Evolutionary conservation across 1,140 invertebrate species (phyloP), one percentile per base, ranked within the genome.

Genomic region (Scaptodrosophila lebanonensis): DNA sequence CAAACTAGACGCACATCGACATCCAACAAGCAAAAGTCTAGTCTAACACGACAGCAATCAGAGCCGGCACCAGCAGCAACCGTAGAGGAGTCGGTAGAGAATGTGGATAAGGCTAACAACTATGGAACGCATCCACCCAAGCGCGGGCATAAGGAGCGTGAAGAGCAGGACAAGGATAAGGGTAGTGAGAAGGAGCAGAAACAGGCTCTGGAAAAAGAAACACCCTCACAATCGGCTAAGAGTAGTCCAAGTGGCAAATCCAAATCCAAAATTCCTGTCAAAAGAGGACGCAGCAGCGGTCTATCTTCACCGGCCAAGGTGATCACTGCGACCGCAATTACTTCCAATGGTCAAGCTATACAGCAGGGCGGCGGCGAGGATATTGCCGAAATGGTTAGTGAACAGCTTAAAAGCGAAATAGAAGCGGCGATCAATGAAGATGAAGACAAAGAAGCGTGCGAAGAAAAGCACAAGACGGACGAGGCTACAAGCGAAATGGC

Each of bases 251-350:
- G n/a, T 1, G 65, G 66, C 2, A 86, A 86, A 20, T 58, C 12
- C 15, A 87, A 85, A 52, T 87, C 86, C 0, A 87, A 87, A 50
- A 87, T 87, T 16, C 86, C 86, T 2, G 72, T 87, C 0, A 84
- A 85, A 39, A 70, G 86, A 0, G 64, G 75, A n/a, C 71, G 84
- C 11, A 47, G 65, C 6, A 83, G 64, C 16, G 77, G 70, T 1
- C 50, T 77, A 4, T 49, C 70, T 3, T 85, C 84, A 1, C 83
- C 84, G 4, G 82, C 84, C 0, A 86, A 86, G 22, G 56, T 70
- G 15, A 27, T 58, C 7, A 58, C 50, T 1, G 43, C 36, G 9
- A 5, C 61, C 3, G 7, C 39, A 9, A 47, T 43, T 1, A 45
- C 56, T n/a, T 66, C 57, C 49, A 72, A 72, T 17, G 61, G 60